Base-by-base conservation (phyloP, 2,797 vertebrate genomes). In the Onychomys torridus region DNA sequence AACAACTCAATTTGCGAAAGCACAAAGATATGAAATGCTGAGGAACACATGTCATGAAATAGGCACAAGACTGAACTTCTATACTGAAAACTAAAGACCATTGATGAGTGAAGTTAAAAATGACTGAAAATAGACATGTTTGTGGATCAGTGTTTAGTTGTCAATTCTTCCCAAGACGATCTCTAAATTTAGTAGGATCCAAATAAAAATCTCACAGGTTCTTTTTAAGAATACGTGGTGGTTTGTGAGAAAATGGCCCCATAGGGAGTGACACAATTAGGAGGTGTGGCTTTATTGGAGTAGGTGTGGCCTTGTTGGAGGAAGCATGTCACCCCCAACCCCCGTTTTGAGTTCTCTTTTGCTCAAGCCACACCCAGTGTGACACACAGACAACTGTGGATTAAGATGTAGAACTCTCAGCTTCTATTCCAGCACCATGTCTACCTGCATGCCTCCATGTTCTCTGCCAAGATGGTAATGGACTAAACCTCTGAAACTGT, bases 61-160 rank as follows among this genome's bases (percentile, higher is more conserved):
- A 63, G 32, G 29, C 9, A 75, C 19, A 82, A 90, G 37, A 88
- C 34, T n/a, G 23, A 63, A 76, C 34, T 40, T 96, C 27, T 55
- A 82, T n/a, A 34, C 32, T 71, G 52, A 89, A 88, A 43, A 27
- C 57, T 75, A 61, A 88, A 69, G 6, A 90, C 5, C 11, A 77
- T 46, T 65, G 83, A 77, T 43, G 11, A 94, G 21, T 83, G 77
- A 88, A 96, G 88, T 71, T 40, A 77, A 91, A 32, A 32, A 46
- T 65, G 25, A 65, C 57, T 37, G 75, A 79, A 73, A 77, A n/a
- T 63, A 85, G 81, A 37, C 10, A 46, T 75, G 73, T 49, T 84
- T 55, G 29, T 57, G 46, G 16, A 55, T 55, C 52, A 55, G 52
- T 55, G 52, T 55, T 78, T 73, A 71, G 10, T 84, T 55, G 46